Base-by-base conservation (phyloP, 23 tunicate species). In the Pegea sp. region DNA sequence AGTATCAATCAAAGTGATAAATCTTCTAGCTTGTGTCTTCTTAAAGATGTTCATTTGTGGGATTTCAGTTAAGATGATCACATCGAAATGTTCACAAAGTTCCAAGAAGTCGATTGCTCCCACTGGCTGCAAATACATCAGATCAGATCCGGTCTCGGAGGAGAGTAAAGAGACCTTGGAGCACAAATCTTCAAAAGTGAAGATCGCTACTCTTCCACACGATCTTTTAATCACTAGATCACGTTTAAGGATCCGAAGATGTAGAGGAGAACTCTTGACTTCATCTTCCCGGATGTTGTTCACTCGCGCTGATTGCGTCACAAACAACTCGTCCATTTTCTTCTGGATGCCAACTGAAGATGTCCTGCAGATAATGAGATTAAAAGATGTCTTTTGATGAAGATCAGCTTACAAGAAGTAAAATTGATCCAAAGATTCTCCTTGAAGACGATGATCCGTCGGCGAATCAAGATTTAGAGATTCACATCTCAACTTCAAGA, bases 1-100 rank as follows among this genome's bases (percentile, higher is more conserved):
- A 3, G 84, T 84, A 63, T 91, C 99, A 19, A 91, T 58, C 65
- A 91, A 31, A 13, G 84, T 84, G 24, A 91, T 91, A 50, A 91
- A 75, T 44, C 99, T 59, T 65, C 93, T 52, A 2, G 91, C 93
- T 59, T 84, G 93, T 30, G 71, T 63, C 52, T 84, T 84, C 31
- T 77, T 58, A 29, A 71, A 84, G 0, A 84, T 84, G 56, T 84
- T 84, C 76, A 84, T 66, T 21, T 46, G 54, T 21, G 95, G 95
- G 5, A 84, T 72, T 53, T 74, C 59, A 30, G 78, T 59, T 1
- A 84, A 26, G 13, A 84, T 32, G 3, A 84, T 64, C 4, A 84
- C 53, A 43, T 73, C 84, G 53, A 66, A 84, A 24, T 62, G 28
- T 33, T 74, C 58, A 32, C 73, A 49, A 1, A 84, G 52, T 50